Evolutionary conservation across 2,888 invertebrate species (phyloP).

Genomic region (Andrena bucephala): DNA sequence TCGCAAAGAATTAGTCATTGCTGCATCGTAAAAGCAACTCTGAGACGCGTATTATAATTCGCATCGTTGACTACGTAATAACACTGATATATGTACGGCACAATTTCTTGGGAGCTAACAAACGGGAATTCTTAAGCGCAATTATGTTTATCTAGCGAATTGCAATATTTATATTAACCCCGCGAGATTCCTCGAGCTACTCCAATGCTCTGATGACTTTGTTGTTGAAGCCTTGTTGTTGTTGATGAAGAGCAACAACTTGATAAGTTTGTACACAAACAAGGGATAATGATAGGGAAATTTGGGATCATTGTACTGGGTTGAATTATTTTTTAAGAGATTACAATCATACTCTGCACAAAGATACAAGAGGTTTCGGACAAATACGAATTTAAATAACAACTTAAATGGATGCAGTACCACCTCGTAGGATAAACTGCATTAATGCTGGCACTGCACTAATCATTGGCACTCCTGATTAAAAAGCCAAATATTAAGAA

Average conservation of each 20-base stretch:
- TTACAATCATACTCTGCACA: too few species aligned
- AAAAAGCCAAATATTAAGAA: too few species aligned
- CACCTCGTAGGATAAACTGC: too few species aligned
- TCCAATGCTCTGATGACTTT: neutral
- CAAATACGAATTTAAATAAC: too few species aligned
- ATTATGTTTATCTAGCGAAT: slow-evolving; percentile 4
- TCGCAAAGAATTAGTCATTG: slow-evolving; percentile 9
- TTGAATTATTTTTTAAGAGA: too few species aligned
- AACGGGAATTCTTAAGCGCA: slow-evolving; percentile 13
- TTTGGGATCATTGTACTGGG: too few species aligned
- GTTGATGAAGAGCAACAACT: neutral
- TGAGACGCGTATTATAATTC: slow-evolving; percentile 26
- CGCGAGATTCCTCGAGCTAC: neutral
- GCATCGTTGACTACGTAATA: neutral
- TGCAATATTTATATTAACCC: slow-evolving; percentile 18
- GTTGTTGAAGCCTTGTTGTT: too few species aligned
- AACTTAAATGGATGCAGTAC: too few species aligned
- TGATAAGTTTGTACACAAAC: neutral
- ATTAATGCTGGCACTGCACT: too few species aligned
- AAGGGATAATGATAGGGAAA: too few species aligned
- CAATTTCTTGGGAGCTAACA: slow-evolving; percentile 1
- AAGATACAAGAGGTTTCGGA: too few species aligned
- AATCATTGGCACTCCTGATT: too few species aligned
- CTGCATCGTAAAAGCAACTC: neutral
- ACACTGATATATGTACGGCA: neutral